Conservation (phyloP, 2,888 invertebrate genomes). For the Hemistola chrysoprasaria region DNA sequence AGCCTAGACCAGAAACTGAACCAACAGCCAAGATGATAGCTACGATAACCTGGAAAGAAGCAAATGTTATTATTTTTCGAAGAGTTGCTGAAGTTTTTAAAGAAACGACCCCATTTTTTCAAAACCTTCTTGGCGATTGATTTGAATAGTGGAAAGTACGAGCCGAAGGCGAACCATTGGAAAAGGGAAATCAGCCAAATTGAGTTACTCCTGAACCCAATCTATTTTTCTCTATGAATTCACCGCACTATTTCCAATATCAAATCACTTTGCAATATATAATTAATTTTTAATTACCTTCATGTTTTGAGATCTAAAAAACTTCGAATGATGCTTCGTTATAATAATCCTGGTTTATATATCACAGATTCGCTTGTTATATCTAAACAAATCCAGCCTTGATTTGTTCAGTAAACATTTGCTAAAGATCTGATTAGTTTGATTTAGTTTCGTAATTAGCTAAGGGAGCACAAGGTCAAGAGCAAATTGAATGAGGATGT, state of each 20-base stretch:
- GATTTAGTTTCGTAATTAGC: constrained; percentile 19
- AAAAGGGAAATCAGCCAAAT: no score
- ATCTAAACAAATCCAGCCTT: constrained; percentile 48
- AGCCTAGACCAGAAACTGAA: constrained; percentile 54
- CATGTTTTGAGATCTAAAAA: constrained; percentile 64
- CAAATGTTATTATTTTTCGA: no score
- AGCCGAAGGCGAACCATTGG: no score
- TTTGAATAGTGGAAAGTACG: no score
- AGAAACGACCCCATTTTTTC: no score
- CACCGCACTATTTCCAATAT: no score
- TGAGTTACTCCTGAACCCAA: no score
- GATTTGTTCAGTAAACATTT: constrained; percentile 28
- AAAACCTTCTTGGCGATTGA: no score
- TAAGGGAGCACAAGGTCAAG: constrained; percentile 8
- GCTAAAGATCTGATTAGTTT: constrained; percentile 12
- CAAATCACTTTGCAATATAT: neutral
- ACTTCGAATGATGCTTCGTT: constrained; percentile 49
- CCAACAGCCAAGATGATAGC: constrained; percentile 48
- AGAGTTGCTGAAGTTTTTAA: no score
- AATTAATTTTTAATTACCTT: constrained; percentile 47
- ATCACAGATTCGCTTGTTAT: constrained; percentile 37
- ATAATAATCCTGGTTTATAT: constrained; percentile 47
- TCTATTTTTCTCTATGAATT: no score
- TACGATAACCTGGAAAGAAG: constrained; percentile 52
- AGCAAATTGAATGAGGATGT: neutral